Conservation (phyloP, 1,140 invertebrate species). For the Euwallacea similis region DNA sequence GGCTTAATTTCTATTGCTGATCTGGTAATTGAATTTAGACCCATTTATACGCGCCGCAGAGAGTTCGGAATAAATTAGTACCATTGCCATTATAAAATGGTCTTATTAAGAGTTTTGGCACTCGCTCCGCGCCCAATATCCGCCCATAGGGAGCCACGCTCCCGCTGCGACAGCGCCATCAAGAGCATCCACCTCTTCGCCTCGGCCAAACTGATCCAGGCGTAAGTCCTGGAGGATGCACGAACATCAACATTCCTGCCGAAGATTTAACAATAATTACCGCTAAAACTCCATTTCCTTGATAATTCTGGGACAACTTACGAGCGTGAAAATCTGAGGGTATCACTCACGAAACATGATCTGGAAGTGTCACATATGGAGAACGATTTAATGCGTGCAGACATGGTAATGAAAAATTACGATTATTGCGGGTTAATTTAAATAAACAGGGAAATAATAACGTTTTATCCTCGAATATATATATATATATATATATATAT, state of each 20-base stretch:
- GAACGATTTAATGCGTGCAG: constrained; percentile 20
- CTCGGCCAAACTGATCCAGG: too few relatives aligned
- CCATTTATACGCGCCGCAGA: constrained; percentile 26
- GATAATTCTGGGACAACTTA: constrained; percentile 23
- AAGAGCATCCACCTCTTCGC: too few relatives aligned
- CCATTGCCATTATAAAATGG: constrained; percentile 20
- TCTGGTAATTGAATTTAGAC: constrained; percentile 33
- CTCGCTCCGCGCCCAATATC: not conserved
- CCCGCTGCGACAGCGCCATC: too few relatives aligned
- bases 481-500: not conserved
- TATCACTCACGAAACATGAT: constrained; percentile 26
- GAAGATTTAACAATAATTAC: too few relatives aligned
- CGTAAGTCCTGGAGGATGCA: too few relatives aligned
- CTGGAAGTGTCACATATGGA: constrained; percentile 28
- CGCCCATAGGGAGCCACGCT: too few relatives aligned
- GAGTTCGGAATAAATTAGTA: constrained; percentile 21
- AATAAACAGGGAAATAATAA: constrained; percentile 14
- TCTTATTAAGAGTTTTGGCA: constrained; percentile 22
- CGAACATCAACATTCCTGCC: too few relatives aligned
- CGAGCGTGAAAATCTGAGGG: constrained; percentile 19
- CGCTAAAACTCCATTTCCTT: constrained; percentile 4
- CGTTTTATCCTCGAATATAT: not conserved
- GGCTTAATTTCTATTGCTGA: constrained; percentile 31
- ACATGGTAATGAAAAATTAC: constrained; percentile 30
- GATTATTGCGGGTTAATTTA: constrained; percentile 25